Base-by-base conservation (phyloP, 2,888 invertebrate genomes). In the Clivina fossor region DNA sequence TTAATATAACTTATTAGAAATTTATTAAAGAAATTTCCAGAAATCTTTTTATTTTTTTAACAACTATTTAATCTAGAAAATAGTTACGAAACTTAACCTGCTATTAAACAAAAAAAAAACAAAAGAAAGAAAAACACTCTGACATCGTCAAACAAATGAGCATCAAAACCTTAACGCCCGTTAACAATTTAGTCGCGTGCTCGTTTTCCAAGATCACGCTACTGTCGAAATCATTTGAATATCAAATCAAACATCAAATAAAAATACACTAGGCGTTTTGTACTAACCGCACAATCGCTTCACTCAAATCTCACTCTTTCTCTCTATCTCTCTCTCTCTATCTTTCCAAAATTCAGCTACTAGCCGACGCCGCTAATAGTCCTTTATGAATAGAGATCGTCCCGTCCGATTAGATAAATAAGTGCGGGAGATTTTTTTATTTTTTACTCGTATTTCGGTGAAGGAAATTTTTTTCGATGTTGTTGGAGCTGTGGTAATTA, bases 221-320 rank as follows among this genome's bases (percentile, higher is more conserved):
- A 22, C 48, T 32, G 58, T 56, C 58, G 58, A 60, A 61, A 65
- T 65, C 65, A 69, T 69, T 69, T 69, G 68, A 68, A 69, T 69
- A 69, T 69, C 69, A 64, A 62, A 61, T 60, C 62, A n/a, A 62
- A 62, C 50, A 69, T 67, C 67, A 67, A 67, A 68, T 66, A 67
- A 64, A 66, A 68, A 69, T 67, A 65, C 66, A 65, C 63, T 64
- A 63, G 65, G 61, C 68, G 68, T 68, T 68, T 68, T 68, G 68
- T 67, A 66, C 63, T 64, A 11, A 60, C 61, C 62, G 60, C 61
- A 58, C 63, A 60, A 65, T 66, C 65, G 63, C 56, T 61, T 61
- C 63, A 63, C 64, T 64, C 62, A 60, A 65, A 65, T 61, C 50
- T n/a, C n/a, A n/a, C n/a, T n/a, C n/a, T n/a, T n/a, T n/a, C n/a